phyloP scores from a whole-genome alignment of 1,140 invertebrate species.

The Bombus affinis region DNA sequence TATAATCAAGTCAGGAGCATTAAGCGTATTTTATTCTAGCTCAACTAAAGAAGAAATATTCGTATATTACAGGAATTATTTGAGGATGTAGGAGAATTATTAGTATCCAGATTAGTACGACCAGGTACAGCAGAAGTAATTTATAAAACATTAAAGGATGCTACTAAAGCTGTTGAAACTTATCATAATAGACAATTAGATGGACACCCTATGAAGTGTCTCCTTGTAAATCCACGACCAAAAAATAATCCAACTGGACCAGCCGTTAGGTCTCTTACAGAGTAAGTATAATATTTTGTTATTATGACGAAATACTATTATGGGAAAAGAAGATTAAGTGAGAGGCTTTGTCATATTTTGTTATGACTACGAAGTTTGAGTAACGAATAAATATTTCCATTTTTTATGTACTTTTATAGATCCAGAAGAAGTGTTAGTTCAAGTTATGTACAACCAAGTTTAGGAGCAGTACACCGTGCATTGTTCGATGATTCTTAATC shows the following conservation, averaged over 20 bases:
- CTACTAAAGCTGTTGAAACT: constrained; percentile 93
- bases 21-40: neutral
- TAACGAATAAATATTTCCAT: neutral
- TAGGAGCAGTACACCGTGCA: constrained; percentile 80
- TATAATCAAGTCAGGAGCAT: constrained; percentile 74
- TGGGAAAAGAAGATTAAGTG: too few relatives aligned
- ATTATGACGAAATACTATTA: neutral
- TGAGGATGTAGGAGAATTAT: constrained; percentile 93
- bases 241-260: constrained; percentile 84
- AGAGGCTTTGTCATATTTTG: neutral
- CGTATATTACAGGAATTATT: constrained; percentile 90
- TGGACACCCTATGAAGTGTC: constrained; percentile 92
- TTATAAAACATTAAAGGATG: constrained; percentile 92
- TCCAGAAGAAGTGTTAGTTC: constrained; percentile 76
- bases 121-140: constrained; percentile 95
- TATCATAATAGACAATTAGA: constrained; percentile 96
- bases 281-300: constrained; percentile 69
- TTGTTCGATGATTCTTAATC: constrained; percentile 77
- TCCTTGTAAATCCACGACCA: constrained; percentile 88
- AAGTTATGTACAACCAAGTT: constrained; percentile 79
- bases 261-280: constrained; percentile 78
- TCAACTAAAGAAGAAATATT: neutral
- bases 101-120: constrained; percentile 91
- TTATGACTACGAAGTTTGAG: neutral
- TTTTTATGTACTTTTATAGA: constrained; percentile 55